Evolutionary conservation across 2,888 invertebrate species (phyloP), one percentile per base, ranked within the genome.

Genomic region (Pristionchus maxplancki): DNA sequence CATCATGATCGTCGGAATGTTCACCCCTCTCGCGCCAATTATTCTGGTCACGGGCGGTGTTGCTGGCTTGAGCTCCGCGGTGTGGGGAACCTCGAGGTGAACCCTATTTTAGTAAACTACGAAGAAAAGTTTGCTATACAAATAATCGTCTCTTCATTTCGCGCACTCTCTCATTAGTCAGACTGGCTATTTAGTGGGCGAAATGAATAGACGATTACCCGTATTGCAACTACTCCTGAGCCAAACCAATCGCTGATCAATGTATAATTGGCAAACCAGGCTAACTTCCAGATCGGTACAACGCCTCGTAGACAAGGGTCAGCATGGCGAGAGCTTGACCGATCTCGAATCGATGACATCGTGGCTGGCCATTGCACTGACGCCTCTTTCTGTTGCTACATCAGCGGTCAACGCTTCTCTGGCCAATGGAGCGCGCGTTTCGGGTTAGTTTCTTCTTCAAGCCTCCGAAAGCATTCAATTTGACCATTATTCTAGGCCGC

Each of bases 271-370:
- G n/a, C n/a, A n/a, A n/a, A n/a, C n/a, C n/a, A n/a, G n/a, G n/a
- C n/a, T n/a, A n/a, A n/a, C n/a, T n/a, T n/a, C n/a, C n/a, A n/a
- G n/a, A n/a, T 84, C 88, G 4, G 53, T 40, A 1, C 53, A 85
- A 20, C 89, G 89, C 6, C 84, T 89, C n/a, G 24, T 67, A 6
- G 89, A 89, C 83, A 89, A 89, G 48, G 85, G 85, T 8, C 53
- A 58, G 37, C 89, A 89, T n/a, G 89, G 84, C 20, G 89, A 89
- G 71, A 88, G 89, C 44, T 74, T 89, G 58, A 88, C 24, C 1
- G 89, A 89, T 48, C 53, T 78, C 0, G 89, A 89, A 67, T 34
- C 88, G 44, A 11, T 74, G 37, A 83, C 83, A 15, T 44, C 67
- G 0, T 88, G 67, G 82, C n/a, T 67, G 13, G 28, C 88, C 53